phyloP scores from a whole-genome alignment of 2,888 invertebrate genomes.

The Heliconius ethilla region DNA sequence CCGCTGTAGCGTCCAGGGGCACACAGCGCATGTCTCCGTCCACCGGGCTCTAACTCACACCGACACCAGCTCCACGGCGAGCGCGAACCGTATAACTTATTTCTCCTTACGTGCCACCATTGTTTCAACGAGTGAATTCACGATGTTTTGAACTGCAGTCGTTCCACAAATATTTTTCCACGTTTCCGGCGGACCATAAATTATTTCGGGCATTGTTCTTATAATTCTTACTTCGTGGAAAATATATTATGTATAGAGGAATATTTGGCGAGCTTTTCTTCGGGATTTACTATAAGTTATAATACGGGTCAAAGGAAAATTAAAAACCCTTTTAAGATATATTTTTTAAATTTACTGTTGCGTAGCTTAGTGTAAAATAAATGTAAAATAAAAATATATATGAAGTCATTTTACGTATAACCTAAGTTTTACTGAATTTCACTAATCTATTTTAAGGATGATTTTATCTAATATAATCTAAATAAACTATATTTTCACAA shows the following conservation, averaged over 20 bases:
- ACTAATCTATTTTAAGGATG: too few relatives aligned
- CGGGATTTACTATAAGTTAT: neutral
- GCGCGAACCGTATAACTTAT: constrained; percentile 63
- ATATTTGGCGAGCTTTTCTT: neutral
- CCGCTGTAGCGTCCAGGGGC: constrained; percentile 50
- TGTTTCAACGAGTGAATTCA: constrained; percentile 52
- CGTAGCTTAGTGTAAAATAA: too few relatives aligned
- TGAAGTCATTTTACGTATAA: too few relatives aligned
- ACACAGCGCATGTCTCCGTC: constrained; percentile 74
- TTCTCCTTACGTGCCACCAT: constrained; percentile 66
- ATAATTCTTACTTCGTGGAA: constrained; percentile 32
- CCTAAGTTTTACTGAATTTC: too few relatives aligned
- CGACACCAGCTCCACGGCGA: constrained; percentile 59
- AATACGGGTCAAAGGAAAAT: neutral
- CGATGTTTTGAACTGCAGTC: constrained; percentile 45
- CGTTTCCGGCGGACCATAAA: constrained; percentile 37
- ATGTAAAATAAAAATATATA: too few relatives aligned
- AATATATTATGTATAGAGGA: neutral
- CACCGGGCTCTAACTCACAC: constrained; percentile 72
- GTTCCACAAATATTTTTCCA: constrained; percentile 45
- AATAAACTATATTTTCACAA: too few relatives aligned
- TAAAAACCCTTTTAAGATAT: too few relatives aligned
- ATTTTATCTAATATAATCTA: too few relatives aligned
- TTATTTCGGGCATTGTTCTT: constrained; percentile 43
- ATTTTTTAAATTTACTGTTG: too few relatives aligned